Percentiles rank a stretch among this genome's conserved stretches.
Conservation (phyloP, 2,113 vertebrate species). For the Lasiurus borealis region DNA sequence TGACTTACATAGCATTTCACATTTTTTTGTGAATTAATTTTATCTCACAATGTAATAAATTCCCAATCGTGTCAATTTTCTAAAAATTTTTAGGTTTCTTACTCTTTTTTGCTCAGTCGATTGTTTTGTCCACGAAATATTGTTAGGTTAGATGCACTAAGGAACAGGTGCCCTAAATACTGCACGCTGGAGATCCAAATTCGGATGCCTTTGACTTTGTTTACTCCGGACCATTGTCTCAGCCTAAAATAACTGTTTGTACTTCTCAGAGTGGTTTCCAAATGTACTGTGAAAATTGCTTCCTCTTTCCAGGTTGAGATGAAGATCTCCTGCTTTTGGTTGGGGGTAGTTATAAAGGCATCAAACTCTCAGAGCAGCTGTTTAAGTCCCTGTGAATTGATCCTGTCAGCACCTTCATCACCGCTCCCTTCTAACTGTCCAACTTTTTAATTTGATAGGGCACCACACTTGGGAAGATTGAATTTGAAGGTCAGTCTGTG, state of each 20-base stretch:
- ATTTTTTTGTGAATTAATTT: background rate
- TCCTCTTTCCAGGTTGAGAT: background rate
- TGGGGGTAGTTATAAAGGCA: slow-evolving; percentile 56
- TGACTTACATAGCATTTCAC: background rate
- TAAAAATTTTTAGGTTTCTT: background rate
- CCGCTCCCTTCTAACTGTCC: slow-evolving; percentile 60
- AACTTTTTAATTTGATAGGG: slow-evolving; percentile 88
- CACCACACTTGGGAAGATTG: slow-evolving; percentile 96
- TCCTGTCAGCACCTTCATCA: slow-evolving; percentile 75
- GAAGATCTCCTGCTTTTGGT: slow-evolving; percentile 54
- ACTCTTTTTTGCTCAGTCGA: background rate
- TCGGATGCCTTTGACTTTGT: slow-evolving; percentile 47
- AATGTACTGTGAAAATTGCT: slow-evolving; percentile 33
- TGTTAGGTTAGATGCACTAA: background rate
- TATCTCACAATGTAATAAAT: background rate
- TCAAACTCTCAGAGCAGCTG: slow-evolving; percentile 65
- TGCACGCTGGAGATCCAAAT: background rate
- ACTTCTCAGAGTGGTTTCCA: slow-evolving; percentile 34
- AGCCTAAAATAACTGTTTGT: slow-evolving; percentile 26
- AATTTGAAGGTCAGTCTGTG: slow-evolving; percentile 95
- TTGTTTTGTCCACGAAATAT: background rate
- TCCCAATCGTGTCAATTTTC: background rate
- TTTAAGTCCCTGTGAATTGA: slow-evolving; percentile 57
- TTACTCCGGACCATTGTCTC: background rate
- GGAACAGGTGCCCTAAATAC: background rate